phyloP scores from a whole-genome alignment of 2,888 invertebrate genomes.

The Thymelicus sylvestris region DNA sequence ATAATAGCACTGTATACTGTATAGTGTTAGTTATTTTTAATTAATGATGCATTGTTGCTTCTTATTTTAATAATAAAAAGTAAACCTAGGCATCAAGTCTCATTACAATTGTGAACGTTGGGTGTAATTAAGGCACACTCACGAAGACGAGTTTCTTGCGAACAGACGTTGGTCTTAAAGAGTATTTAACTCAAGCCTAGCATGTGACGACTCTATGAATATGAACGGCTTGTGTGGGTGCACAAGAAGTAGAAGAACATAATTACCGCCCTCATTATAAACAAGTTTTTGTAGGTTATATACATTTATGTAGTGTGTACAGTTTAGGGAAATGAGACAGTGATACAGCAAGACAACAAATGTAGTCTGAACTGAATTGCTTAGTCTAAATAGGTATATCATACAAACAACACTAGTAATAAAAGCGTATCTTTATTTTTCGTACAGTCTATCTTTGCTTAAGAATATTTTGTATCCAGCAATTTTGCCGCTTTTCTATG shows the following conservation, averaged over 20 bases:
- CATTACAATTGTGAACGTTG: not conserved
- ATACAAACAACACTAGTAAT: no score
- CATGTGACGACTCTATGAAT: slow-evolving; percentile 7
- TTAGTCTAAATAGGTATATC: no score
- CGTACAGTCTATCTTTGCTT: no score
- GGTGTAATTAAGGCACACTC: slow-evolving; percentile 7
- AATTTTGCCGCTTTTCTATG: slow-evolving; percentile 13
- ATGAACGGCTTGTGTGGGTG: not conserved
- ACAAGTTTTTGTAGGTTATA: not conserved
- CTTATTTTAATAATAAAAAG: not conserved
- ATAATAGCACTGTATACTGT: no score
- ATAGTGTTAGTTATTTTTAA: no score
- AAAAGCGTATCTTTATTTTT: no score
- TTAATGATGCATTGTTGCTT: no score
- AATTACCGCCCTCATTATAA: not conserved
- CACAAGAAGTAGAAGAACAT: not conserved
- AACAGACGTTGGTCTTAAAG: not conserved
- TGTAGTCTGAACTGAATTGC: no score
- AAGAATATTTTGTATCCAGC: no score
- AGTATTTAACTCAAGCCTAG: slow-evolving; percentile 17
- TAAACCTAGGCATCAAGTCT: not conserved
- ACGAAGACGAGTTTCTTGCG: not conserved
- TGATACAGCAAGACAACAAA: no score
- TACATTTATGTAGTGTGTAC: not conserved
- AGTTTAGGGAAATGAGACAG: no score